Conservation (phyloP, 2,797 vertebrate genomes). For the Podargus strigoides region DNA sequence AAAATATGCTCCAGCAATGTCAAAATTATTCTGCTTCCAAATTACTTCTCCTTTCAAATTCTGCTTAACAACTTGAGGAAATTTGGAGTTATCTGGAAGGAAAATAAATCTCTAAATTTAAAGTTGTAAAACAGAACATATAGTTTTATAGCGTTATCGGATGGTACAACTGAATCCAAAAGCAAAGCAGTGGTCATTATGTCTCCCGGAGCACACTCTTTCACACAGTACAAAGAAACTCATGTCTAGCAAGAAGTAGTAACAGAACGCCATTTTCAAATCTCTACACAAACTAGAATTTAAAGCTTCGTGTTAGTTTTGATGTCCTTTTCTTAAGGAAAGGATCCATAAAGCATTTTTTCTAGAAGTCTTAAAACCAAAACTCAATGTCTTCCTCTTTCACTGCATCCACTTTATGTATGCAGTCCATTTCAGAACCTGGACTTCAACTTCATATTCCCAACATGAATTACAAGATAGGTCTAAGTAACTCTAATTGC, state of each 20-base stretch:
- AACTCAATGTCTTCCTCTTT: not conserved
- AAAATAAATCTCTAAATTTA: not conserved
- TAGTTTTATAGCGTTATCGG: not conserved
- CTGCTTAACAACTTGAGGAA: not conserved
- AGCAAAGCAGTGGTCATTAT: not conserved
- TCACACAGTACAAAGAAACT: not conserved
- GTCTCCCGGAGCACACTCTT: not conserved
- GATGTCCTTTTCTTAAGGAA: not conserved
- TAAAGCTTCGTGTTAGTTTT: not conserved
- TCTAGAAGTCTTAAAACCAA: not conserved
- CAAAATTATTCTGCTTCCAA: slow-evolving; percentile 27
- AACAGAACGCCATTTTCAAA: not conserved
- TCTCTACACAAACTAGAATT: not conserved
- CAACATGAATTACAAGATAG: not conserved
- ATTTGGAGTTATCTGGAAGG: not conserved
- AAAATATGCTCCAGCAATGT: slow-evolving; percentile 12
- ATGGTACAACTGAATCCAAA: not conserved
- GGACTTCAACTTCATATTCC: not conserved
- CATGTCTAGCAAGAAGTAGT: not conserved
- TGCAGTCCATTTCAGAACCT: not conserved
- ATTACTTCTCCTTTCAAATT: slow-evolving; percentile 21
- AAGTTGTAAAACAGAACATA: not conserved
- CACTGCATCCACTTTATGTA: not conserved
- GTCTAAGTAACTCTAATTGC: not conserved
- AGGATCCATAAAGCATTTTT: not conserved